These are phyloP conservation scores for Moxostoma hubbsi DNA, from an alignment of 2,797 vertebrate species.

Conservation along the genomic window DNA sequence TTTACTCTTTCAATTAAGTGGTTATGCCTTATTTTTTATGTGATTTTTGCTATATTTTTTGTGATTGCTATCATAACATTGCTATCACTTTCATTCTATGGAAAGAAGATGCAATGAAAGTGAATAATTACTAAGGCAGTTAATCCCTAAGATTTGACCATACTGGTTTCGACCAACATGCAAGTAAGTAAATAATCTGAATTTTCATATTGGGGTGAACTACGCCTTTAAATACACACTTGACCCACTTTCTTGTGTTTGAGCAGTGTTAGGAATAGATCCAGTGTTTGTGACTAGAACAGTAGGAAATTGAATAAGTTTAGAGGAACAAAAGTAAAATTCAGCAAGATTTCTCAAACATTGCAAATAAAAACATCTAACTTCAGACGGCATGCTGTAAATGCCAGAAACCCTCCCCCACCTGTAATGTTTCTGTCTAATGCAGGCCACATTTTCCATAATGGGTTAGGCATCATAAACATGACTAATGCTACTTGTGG, in stretches of 20 bases:
- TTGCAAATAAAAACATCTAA: conserved; percentile 5
- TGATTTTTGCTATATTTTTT: too few relatives aligned
- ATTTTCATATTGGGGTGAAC: too few relatives aligned
- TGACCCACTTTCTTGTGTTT: background rate
- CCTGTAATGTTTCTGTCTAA: conserved; percentile 16
- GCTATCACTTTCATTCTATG: too few relatives aligned
- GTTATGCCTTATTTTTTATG: too few relatives aligned
- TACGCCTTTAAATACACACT: too few relatives aligned
- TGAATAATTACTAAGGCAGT: too few relatives aligned
- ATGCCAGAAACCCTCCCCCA: background rate
- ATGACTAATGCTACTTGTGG: conserved; percentile 38
- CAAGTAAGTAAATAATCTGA: too few relatives aligned
- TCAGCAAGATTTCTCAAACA: background rate
- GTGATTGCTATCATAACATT: too few relatives aligned
- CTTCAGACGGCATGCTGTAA: background rate
- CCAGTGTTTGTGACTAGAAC: background rate
- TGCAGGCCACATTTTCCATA: conserved; percentile 11
- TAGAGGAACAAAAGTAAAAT: background rate
- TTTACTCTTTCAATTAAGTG: conserved; percentile 13
- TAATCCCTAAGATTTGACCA: too few relatives aligned
- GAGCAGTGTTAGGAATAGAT: background rate
- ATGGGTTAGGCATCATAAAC: conserved; percentile 27
- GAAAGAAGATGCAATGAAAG: too few relatives aligned
- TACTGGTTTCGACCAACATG: too few relatives aligned
- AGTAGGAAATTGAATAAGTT: background rate